Percentiles rank a stretch among this genome's conserved stretches.
Conservation (phyloP, 2,113 vertebrate species). For the Sander lucioperca region DNA sequence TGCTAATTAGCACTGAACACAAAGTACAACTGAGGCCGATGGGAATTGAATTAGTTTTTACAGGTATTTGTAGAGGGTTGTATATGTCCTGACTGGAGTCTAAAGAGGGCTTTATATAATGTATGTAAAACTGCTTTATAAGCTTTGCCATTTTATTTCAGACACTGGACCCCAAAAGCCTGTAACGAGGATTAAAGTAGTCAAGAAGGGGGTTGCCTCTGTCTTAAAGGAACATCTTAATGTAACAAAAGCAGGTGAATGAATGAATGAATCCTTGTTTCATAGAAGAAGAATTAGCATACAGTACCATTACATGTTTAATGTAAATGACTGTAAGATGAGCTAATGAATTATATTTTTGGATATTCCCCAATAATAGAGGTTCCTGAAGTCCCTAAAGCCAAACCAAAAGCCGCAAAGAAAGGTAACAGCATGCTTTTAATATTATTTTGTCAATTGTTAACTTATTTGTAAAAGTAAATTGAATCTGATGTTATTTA, state of each 20-base stretch:
- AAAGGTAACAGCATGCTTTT: slow-evolving; percentile 34
- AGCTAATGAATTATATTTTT: background rate
- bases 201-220: background rate
- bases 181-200: background rate
- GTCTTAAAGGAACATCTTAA: background rate
- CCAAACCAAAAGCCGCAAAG: slow-evolving; percentile 39
- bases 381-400: slow-evolving; percentile 8
- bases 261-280: background rate
- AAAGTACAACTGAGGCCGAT: background rate
- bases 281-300: background rate
- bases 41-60: too few species aligned
- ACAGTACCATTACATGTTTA: background rate
- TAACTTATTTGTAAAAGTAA: background rate
- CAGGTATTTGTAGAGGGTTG: background rate
- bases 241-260: slow-evolving; percentile 9
- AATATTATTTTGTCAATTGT: background rate
- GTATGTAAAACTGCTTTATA: background rate
- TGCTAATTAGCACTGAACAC: background rate
- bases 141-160: background rate
- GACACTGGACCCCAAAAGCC: background rate
- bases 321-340: background rate
- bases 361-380: background rate
- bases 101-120: background rate
- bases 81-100: background rate
- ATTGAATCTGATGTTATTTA: background rate